These are phyloP conservation scores for Formica exsecta DNA, from an alignment of 1,140 invertebrate genomes.

Conservation along the genomic window DNA sequence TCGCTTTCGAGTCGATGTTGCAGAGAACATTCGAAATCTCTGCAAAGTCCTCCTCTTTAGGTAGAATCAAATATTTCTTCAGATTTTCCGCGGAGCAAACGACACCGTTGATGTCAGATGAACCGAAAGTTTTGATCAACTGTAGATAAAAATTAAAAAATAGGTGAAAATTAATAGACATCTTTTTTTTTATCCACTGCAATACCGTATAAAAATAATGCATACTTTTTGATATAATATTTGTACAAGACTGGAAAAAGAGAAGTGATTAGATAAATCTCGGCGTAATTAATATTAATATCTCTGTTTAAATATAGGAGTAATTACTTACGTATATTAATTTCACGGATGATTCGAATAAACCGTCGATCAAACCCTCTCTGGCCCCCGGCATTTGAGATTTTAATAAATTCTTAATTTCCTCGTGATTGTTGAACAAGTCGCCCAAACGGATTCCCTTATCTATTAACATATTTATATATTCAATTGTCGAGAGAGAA, in stretches of 20 bases:
- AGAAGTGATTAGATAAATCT: not conserved
- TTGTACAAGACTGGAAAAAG: slow-evolving; percentile 10
- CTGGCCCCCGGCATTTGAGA: slow-evolving; percentile 80
- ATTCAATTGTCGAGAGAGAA: not conserved
- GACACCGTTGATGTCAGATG: slow-evolving; percentile 79
- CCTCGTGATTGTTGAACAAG: slow-evolving; percentile 86
- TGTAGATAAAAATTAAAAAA: slow-evolving; percentile 62
- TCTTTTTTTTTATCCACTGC: too few relatives aligned
- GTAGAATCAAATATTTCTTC: slow-evolving; percentile 79
- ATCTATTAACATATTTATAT: slow-evolving; percentile 80
- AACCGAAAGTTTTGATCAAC: slow-evolving; percentile 82
- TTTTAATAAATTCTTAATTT: slow-evolving; percentile 83
- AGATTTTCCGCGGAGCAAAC: slow-evolving; percentile 81
- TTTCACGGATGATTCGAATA: slow-evolving; percentile 86
- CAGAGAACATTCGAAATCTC: slow-evolving; percentile 80
- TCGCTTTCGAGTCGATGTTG: slow-evolving; percentile 78
- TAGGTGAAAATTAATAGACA: not conserved
- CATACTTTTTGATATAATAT: not conserved
- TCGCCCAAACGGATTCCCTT: slow-evolving; percentile 86
- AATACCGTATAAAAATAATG: too few relatives aligned
- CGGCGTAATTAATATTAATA: not conserved
- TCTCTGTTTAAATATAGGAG: not conserved
- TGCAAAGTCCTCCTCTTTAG: slow-evolving; percentile 76
- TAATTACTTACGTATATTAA: slow-evolving; percentile 86
- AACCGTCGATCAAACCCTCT: slow-evolving; percentile 81